A percentile compares a stretch with the other conserved stretches of the same genome.
Evolutionary conservation across 2,113 vertebrate genomes (phyloP).

Genomic region (Platysternon megacephalum): DNA sequence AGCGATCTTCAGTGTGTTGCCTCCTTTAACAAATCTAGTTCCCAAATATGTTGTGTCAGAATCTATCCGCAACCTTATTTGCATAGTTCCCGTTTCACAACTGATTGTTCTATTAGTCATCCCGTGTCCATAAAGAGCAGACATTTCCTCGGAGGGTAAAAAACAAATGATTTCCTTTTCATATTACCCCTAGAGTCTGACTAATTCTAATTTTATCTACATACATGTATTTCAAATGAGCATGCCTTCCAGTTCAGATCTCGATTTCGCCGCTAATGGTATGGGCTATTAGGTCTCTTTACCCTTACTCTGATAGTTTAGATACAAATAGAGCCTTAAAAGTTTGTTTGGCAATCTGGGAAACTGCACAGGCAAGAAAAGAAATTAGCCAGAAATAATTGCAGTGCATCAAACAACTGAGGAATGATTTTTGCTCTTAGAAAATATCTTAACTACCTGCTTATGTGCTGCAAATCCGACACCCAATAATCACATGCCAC

Average conservation of each 20-base stretch:
- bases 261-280: neutral
- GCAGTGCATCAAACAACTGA: neutral
- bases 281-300: neutral
- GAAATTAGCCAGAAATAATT: slow-evolving; percentile 18
- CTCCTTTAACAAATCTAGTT: neutral
- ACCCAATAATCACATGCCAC: neutral
- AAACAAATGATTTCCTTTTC: neutral
- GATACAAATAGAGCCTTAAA: neutral
- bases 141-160: neutral
- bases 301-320: neutral
- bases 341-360: neutral
- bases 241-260: neutral
- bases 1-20: neutral
- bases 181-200: neutral
- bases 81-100: neutral
- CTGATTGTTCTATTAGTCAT: neutral
- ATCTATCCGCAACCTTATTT: neutral
- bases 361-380: neutral
- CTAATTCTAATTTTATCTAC: neutral
- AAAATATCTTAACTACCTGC: neutral
- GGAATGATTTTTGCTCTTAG: neutral
- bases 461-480: neutral
- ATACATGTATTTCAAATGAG: neutral
- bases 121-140: neutral
- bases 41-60: neutral